Evolutionary conservation across 2,797 vertebrate genomes (phyloP).

Genomic region (Pteronotus mesoamericanus): DNA sequence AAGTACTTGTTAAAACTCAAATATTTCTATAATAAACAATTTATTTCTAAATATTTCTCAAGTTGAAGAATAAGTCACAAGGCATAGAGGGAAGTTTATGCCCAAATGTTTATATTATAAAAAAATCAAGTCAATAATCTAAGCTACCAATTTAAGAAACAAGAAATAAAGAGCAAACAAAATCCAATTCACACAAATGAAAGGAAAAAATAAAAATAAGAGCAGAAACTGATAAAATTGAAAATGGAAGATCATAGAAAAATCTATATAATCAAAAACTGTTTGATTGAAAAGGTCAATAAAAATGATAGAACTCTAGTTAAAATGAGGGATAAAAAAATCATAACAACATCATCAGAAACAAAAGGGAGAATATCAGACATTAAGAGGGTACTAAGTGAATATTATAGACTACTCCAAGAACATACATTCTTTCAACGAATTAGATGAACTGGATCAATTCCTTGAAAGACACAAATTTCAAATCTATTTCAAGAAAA

Average conservation of each 20-base stretch:
- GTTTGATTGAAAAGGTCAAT: not conserved
- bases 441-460: not conserved
- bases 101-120: not conserved
- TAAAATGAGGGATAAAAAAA: not conserved
- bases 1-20: not conserved
- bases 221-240: not conserved
- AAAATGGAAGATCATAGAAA: not conserved
- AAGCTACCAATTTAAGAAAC: not conserved
- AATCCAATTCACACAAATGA: not conserved
- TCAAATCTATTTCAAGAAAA: not conserved
- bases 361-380: not conserved
- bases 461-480: not conserved
- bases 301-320: not conserved
- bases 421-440: not conserved
- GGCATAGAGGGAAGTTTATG: not conserved
- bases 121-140: not conserved
- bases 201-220: not conserved
- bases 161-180: not conserved
- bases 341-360: not conserved
- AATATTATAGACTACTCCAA: not conserved
- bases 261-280: not conserved
- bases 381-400: not conserved
- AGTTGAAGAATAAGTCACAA: not conserved
- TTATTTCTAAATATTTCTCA: not conserved
- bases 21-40: not conserved